Conservation (phyloP, 2,113 vertebrate species). For the Reinhardtius hippoglossoides region DNA sequence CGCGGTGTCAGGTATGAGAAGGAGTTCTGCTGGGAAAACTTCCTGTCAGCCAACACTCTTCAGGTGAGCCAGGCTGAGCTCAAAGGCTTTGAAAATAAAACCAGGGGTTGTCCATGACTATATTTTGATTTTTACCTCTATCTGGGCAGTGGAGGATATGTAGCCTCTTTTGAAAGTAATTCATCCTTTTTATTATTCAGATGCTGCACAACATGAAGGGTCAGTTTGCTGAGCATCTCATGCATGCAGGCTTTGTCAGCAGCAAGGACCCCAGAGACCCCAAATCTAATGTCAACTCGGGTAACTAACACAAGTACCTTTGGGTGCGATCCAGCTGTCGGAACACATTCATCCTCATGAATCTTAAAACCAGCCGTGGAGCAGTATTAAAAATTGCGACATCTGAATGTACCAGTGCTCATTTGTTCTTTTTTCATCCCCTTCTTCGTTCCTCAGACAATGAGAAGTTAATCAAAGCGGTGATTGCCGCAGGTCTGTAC, state of each 20-base stretch:
- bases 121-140: not conserved
- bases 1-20: slow-evolving; percentile 88
- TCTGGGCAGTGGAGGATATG: not conserved
- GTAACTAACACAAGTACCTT: slow-evolving; percentile 67
- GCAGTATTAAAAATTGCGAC: not conserved
- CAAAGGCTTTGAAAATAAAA: slow-evolving; percentile 12
- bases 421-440: not conserved
- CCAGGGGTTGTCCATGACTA: not conserved
- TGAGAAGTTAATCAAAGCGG: slow-evolving; percentile 97
- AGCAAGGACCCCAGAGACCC: slow-evolving; percentile 91
- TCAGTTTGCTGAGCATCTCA: slow-evolving; percentile 96
- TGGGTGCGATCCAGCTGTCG: not conserved
- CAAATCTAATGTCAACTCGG: slow-evolving; percentile 94
- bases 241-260: slow-evolving; percentile 91
- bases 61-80: slow-evolving; percentile 84
- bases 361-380: not conserved
- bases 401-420: not conserved
- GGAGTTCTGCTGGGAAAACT: slow-evolving; percentile 98
- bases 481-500: slow-evolving; percentile 97
- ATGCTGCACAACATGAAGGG: slow-evolving; percentile 99
- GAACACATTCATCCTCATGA: not conserved
- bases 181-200: slow-evolving; percentile 71
- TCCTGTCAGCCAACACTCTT: slow-evolving; percentile 93
- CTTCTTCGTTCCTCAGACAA: slow-evolving; percentile 84
- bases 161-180: not conserved